phyloP scores from a whole-genome alignment of 1,140 invertebrate species.

The Samia ricini region DNA sequence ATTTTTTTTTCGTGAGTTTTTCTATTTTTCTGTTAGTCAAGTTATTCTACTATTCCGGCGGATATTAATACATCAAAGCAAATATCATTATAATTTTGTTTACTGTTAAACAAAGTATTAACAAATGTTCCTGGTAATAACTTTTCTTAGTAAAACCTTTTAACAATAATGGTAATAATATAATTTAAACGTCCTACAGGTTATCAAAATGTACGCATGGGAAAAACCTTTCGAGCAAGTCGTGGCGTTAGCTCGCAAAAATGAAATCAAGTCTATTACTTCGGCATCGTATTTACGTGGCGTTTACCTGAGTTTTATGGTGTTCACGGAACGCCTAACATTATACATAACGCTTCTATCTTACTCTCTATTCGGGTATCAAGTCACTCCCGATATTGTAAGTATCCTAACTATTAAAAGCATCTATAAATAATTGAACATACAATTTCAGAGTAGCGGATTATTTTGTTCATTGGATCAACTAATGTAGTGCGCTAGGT shows the following conservation, averaged over 20 bases:
- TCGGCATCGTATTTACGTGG: constrained; percentile 84
- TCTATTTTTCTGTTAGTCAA: no score
- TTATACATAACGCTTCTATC: constrained; percentile 86
- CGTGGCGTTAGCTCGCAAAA: constrained; percentile 64
- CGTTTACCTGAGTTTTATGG: constrained; percentile 83
- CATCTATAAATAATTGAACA: not conserved
- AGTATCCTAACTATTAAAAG: constrained; percentile 50
- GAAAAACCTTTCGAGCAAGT: constrained; percentile 86
- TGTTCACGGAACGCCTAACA: constrained; percentile 85
- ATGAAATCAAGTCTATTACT: constrained; percentile 84
- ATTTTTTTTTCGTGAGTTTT: no score
- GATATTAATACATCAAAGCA: no score
- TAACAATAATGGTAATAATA: constrained; percentile 3
- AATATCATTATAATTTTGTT: not conserved
- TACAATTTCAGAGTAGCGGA: no score
- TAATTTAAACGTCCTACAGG: constrained; percentile 63
- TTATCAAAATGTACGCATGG: constrained; percentile 96
- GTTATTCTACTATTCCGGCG: no score
- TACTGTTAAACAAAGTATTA: no score
- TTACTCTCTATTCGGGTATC: constrained; percentile 82
- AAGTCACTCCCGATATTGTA: constrained; percentile 83
- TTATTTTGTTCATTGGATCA: no score
- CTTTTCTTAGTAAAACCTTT: not conserved
- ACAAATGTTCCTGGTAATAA: no score
- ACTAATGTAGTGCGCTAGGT: no score